These are phyloP conservation scores for Rhabdornis inornatus DNA, from an alignment of 2,113 vertebrate genomes.

Conservation along the genomic window DNA sequence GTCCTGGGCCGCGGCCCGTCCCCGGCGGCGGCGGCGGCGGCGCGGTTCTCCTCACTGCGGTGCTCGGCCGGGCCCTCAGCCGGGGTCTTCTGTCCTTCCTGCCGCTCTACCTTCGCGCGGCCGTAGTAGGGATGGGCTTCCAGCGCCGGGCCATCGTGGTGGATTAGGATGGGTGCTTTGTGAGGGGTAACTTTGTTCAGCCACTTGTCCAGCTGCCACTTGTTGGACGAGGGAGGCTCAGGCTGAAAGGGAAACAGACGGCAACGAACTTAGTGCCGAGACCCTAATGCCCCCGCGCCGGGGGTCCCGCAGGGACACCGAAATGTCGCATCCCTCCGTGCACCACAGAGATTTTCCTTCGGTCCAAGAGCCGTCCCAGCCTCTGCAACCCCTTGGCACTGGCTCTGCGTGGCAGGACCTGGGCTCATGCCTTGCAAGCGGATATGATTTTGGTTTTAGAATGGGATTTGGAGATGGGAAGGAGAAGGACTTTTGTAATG, in stretches of 20 bases:
- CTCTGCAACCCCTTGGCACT: fast-evolving
- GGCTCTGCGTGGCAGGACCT: fast-evolving
- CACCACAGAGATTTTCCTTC: background rate
- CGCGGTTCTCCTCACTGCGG: conserved; percentile 70
- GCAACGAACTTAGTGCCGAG: background rate
- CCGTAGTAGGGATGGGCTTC: conserved; percentile 66
- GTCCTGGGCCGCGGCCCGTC: conserved; percentile 74
- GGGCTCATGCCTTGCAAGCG: fast-evolving
- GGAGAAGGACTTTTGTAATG: background rate
- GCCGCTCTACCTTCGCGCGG: conserved; percentile 34
- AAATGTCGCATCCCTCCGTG: background rate
- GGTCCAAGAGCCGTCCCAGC: background rate
- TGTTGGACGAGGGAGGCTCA: conserved; percentile 80
- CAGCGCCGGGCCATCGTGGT: conserved; percentile 63
- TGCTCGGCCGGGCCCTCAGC: conserved; percentile 69
- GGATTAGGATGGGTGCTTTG: conserved; percentile 78
- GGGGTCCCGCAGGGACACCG: background rate
- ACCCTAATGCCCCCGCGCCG: background rate
- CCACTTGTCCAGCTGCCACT: conserved; percentile 98
- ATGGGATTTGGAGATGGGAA: background rate
- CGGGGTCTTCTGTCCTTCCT: conserved; percentile 72
- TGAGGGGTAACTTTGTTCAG: conserved; percentile 85
- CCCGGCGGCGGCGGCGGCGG: conserved; percentile 46
- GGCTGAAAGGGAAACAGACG: conserved; percentile 71
- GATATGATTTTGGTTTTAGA: background rate